Conservation (phyloP, 2,888 invertebrate species). For the Mesorhabditis spiculigera region DNA sequence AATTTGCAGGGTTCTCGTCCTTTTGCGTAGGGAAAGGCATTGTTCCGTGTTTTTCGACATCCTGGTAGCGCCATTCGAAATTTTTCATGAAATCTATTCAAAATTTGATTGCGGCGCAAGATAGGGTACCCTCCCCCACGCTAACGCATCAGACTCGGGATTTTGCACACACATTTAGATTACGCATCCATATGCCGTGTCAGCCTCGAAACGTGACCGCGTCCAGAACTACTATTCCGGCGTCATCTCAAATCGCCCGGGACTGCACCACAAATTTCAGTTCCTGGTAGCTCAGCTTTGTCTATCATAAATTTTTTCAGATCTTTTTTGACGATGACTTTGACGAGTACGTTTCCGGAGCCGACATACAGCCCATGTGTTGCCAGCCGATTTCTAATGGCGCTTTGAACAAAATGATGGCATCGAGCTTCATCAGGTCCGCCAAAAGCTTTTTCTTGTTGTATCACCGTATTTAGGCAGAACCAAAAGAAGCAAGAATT, state of each 20-base stretch:
- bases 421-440: background rate
- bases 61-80: no score
- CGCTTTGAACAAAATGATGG: background rate
- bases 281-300: background rate
- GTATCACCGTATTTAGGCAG: background rate
- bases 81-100: background rate
- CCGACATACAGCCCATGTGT: background rate
- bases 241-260: background rate
- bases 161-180: no score
- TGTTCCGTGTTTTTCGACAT: no score
- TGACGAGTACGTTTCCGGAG: background rate
- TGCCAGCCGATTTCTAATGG: background rate
- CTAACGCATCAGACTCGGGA: background rate
- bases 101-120: background rate
- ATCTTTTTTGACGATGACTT: conserved; percentile 5
- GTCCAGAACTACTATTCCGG: background rate
- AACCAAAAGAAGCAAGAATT: conserved; percentile 1
- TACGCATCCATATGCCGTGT: no score
- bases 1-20: background rate
- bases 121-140: background rate
- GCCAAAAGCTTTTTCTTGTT: no score
- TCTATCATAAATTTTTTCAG: background rate
- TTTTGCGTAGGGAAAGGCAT: no score
- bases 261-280: background rate
- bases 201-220: background rate